Evolutionary conservation across 1,140 invertebrate genomes (phyloP).

Genomic region (Drosophila subobscura): DNA sequence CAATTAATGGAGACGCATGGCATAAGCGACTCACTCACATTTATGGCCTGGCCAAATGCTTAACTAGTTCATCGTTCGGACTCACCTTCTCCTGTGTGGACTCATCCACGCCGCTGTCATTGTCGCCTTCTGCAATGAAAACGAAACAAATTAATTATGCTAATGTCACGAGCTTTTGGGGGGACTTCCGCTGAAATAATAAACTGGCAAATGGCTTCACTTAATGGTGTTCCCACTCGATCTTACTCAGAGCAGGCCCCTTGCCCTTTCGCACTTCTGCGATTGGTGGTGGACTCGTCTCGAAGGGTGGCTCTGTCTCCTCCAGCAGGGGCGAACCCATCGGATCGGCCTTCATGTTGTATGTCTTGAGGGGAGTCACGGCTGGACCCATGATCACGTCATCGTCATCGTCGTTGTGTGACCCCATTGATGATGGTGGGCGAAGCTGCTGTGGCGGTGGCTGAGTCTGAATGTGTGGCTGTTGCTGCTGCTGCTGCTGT

Average conservation of each 20-base stretch:
- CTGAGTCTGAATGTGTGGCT: slow-evolving; percentile 33
- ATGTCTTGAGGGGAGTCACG: slow-evolving; percentile 68
- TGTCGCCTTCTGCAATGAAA: slow-evolving; percentile 88
- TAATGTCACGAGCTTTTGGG: not conserved
- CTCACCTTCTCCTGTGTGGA: slow-evolving; percentile 90
- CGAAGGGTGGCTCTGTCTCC: slow-evolving; percentile 67
- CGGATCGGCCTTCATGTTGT: slow-evolving; percentile 57
- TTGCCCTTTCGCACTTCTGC: slow-evolving; percentile 31
- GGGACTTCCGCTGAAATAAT: not conserved
- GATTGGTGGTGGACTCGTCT: slow-evolving; percentile 37
- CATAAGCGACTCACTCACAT: slow-evolving; percentile 25
- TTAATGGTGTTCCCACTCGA: slow-evolving; percentile 5
- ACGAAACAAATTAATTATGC: slow-evolving; percentile 22
- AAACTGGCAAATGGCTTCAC: slow-evolving; percentile 54
- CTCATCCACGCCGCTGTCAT: slow-evolving; percentile 91
- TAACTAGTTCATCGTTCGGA: slow-evolving; percentile 18
- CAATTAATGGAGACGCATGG: slow-evolving; percentile 59
- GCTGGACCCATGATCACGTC: slow-evolving; percentile 81
- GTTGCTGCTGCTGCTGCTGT: slow-evolving; percentile 43
- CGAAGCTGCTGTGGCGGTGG: slow-evolving; percentile 60
- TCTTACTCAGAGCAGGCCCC: slow-evolving; percentile 49
- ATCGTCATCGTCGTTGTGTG: slow-evolving; percentile 75
- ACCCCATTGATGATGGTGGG: slow-evolving; percentile 58
- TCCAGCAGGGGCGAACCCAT: slow-evolving; percentile 70
- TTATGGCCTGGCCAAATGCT: slow-evolving; percentile 24